phyloP scores from a whole-genome alignment of 2,113 vertebrate genomes.

The Cryptotis parvus region DNA sequence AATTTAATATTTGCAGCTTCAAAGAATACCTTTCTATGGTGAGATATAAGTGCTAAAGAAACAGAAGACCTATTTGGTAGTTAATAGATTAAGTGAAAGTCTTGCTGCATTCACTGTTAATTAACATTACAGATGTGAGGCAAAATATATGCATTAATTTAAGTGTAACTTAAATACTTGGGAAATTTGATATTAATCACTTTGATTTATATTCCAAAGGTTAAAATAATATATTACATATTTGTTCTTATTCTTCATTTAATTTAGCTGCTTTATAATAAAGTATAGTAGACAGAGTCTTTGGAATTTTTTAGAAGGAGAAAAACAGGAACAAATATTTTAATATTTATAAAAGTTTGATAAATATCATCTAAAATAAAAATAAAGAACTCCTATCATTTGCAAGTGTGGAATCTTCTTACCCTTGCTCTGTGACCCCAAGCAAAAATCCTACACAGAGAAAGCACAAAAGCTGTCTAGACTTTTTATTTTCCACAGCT shows the following conservation, averaged over 20 bases:
- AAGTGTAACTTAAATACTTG: conserved; percentile 5
- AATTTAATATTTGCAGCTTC: background rate
- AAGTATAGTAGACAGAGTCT: background rate
- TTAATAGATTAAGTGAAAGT: background rate
- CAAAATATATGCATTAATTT: conserved; percentile 35
- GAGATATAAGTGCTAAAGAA: background rate
- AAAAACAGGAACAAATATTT: background rate
- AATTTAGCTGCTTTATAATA: background rate
- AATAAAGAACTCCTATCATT: background rate
- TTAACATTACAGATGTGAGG: background rate
- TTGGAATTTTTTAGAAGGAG: background rate
- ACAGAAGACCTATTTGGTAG: background rate
- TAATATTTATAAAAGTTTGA: background rate
- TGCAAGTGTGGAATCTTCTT: background rate
- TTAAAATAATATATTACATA: background rate
- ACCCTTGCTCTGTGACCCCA: background rate
- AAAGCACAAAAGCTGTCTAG: background rate
- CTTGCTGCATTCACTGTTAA: background rate
- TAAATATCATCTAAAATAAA: background rate
- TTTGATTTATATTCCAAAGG: background rate
- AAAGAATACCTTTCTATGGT: background rate
- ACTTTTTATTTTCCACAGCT: background rate
- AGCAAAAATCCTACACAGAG: background rate
- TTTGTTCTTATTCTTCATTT: background rate
- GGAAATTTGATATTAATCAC: background rate